These are phyloP conservation scores for Rhincodon typus DNA, from an alignment of 2,797 vertebrate genomes.

Conservation along the genomic window DNA sequence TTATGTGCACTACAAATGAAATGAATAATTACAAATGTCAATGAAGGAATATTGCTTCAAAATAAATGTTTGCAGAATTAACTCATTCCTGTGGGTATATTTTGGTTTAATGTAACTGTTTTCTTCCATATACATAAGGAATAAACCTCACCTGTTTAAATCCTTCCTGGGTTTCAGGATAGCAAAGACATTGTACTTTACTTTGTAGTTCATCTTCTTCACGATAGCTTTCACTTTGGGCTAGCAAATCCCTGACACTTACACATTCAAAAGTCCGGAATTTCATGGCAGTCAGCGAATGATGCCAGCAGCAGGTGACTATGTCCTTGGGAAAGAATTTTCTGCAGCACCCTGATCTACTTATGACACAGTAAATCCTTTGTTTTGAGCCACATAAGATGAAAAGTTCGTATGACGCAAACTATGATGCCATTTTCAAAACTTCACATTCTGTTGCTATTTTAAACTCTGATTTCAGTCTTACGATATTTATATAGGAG, in stretches of 20 bases:
- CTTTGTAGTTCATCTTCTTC: slow-evolving; percentile 28
- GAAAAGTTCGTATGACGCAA: neutral
- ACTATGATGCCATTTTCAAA: neutral
- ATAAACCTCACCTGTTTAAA: slow-evolving; percentile 24
- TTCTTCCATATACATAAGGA: neutral
- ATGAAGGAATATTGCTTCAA: neutral
- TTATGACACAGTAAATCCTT: slow-evolving; percentile 17
- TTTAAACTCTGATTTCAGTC: neutral
- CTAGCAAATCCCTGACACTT: neutral
- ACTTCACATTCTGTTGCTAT: neutral
- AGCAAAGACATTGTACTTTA: slow-evolving; percentile 26
- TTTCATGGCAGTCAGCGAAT: neutral
- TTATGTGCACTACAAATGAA: neutral
- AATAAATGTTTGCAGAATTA: neutral
- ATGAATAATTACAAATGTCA: neutral
- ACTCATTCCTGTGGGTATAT: neutral
- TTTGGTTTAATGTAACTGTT: neutral
- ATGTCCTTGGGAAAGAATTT: slow-evolving; percentile 28
- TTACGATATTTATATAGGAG: neutral
- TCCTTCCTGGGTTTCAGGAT: slow-evolving; percentile 24
- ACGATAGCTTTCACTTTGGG: slow-evolving; percentile 7
- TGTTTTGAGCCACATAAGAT: neutral
- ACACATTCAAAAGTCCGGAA: neutral
- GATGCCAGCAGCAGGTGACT: slow-evolving; percentile 15
- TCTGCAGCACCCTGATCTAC: slow-evolving; percentile 14